Conservation (phyloP, 2,113 vertebrate species). For the Nasalis larvatus region DNA sequence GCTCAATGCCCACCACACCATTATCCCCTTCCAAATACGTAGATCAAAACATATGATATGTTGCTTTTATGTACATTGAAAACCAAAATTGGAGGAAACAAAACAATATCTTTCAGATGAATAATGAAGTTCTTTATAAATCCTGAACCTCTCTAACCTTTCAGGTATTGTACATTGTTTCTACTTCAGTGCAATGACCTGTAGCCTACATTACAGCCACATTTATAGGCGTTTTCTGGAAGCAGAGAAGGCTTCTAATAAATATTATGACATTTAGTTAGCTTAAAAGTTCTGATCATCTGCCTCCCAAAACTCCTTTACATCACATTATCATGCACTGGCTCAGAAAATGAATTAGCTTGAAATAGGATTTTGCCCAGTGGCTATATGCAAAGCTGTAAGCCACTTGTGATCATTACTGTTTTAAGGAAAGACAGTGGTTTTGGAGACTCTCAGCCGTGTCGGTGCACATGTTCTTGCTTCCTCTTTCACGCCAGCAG, state of each 20-base stretch:
- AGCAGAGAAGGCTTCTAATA: neutral
- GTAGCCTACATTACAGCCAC: neutral
- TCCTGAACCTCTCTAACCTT: neutral
- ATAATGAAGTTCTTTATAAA: neutral
- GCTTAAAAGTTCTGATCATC: neutral
- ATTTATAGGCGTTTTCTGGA: neutral
- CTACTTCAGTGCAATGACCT: neutral
- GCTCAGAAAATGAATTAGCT: neutral
- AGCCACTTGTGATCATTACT: neutral
- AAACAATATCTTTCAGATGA: neutral
- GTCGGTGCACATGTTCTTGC: neutral
- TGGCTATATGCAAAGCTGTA: neutral
- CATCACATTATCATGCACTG: neutral
- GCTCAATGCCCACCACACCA: too few relatives aligned
- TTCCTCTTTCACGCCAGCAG: neutral
- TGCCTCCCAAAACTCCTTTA: neutral
- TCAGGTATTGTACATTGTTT: neutral
- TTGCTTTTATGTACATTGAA: neutral
- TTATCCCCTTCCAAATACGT: neutral
- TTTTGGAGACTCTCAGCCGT: neutral
- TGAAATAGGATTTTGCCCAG: neutral
- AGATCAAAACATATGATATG: neutral
- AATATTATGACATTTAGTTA: neutral
- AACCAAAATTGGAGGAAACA: neutral
- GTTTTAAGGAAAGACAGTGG: neutral